phyloP scores from a whole-genome alignment of 2,113 vertebrate genomes.

The Neodontobutis hainanensis region DNA sequence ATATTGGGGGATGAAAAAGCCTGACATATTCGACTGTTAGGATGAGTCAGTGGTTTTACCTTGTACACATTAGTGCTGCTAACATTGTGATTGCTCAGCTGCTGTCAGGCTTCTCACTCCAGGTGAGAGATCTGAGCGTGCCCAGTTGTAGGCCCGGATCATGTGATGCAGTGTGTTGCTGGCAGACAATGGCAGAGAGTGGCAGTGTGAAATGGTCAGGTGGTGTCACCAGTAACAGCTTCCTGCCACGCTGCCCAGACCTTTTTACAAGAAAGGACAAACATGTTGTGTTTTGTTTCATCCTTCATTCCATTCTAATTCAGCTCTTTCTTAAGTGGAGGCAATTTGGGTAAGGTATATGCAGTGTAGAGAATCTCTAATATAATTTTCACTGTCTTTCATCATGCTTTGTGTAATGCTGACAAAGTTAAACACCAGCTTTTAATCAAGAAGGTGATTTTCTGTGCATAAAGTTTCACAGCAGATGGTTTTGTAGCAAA shows the following conservation, averaged over 20 bases:
- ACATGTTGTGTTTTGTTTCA: background rate
- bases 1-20: background rate
- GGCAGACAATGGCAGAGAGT: constrained; percentile 44
- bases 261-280: too few relatives aligned
- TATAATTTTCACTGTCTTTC: constrained; percentile 45
- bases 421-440: constrained; percentile 15
- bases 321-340: background rate
- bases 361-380: constrained; percentile 23
- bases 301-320: background rate
- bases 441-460: constrained; percentile 5
- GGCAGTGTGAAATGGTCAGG: constrained; percentile 44
- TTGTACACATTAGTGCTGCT: constrained; percentile 33
- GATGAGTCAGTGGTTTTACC: constrained; percentile 38
- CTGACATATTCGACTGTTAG: background rate
- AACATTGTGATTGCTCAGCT: constrained; percentile 41
- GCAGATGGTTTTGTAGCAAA: constrained; percentile 8
- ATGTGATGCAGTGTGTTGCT: constrained; percentile 38
- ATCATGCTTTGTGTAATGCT: constrained; percentile 37
- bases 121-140: constrained; percentile 45
- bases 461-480: background rate
- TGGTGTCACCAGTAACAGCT: constrained; percentile 35
- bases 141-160: constrained; percentile 33
- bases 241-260: constrained; percentile 44
- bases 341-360: background rate
- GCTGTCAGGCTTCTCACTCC: constrained; percentile 43